Evolutionary conservation across 2,113 vertebrate species (phyloP), one percentile per base, ranked within the genome.

Genomic region (Serilophus lunatus): DNA sequence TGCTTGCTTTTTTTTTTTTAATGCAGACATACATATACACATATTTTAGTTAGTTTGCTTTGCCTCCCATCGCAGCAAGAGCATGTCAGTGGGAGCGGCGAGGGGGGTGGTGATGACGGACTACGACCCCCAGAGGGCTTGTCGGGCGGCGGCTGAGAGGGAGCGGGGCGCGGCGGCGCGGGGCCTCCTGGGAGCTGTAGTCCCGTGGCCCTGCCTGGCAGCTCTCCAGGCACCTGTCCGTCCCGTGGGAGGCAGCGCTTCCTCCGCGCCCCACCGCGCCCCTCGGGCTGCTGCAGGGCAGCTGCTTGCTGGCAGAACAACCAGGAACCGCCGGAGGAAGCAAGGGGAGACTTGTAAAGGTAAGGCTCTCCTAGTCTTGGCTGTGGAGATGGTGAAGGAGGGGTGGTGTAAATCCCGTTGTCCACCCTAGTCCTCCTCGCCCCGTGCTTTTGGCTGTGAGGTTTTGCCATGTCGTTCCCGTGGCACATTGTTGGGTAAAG

Each of bases 151-250:
- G 28, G 28, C 23, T 0, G 9, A 1, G 0, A 9, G 9, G 5
- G 1, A 3, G 5, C 3, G 1, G 20, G 16, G 9, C 2, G 12
- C n/a, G 0, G 5, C 1, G 42, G 22, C 71, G 9, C 56, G 10
- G 6, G 19, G 82, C 0, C 25, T 74, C 54, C 80, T 89, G 93
- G 97, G 96, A 96, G 72, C 7, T 90, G 97, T 97, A 97, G 96
- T 96, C 36, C 53, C 0, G 6, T 1, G 1, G 25, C 45, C 1
- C 5, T 5, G 24, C 26, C 26, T 3, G 93, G 89, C 69, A 2
- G 35, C 53, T 36, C 4, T 75, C 54, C 77, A 76, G 59, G 77
- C 77, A 93, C 96, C 89, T 95, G 94, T 49, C 12, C 13, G 42
- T 47, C 1, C 2, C 4, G 14, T 10, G 64, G 33, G 87, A 49